A percentile compares a stretch with the other conserved stretches of the same genome.
Evolutionary conservation across 2,888 invertebrate species (phyloP).

Genomic region (Leptopilina syphax): DNA sequence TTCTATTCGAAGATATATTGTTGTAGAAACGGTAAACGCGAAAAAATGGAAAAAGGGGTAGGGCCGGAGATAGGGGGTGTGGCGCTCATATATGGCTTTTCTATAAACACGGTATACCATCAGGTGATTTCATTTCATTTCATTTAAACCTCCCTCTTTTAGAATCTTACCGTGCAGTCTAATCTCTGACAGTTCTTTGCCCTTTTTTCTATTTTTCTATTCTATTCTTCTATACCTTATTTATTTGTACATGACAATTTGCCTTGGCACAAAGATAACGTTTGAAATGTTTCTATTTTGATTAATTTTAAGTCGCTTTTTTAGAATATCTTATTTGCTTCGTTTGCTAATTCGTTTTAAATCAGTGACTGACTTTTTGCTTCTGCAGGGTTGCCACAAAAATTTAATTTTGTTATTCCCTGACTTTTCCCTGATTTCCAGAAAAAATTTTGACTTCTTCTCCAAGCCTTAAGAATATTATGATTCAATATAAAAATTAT

Average conservation of each 20-base stretch:
- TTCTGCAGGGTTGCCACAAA: no score
- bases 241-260: background rate
- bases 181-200: constrained; percentile 33
- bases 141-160: constrained; percentile 35
- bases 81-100: constrained; percentile 3
- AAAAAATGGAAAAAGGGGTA: constrained; percentile 18
- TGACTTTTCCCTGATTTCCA: no score
- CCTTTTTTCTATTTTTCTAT: background rate
- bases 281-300: no score
- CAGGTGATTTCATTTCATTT: constrained; percentile 25
- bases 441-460: no score
- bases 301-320: no score
- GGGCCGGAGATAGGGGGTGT: constrained; percentile 36
- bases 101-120: background rate
- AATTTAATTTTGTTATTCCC: no score
- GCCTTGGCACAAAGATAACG: constrained; percentile 27
- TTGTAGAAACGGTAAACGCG: constrained; percentile 21
- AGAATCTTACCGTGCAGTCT: constrained; percentile 8
- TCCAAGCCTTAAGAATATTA: no score
- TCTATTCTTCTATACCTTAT: no score
- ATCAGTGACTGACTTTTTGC: no score
- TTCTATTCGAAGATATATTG: constrained; percentile 28
- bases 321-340: no score
- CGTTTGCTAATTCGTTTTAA: no score
- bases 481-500: no score